Evolutionary conservation across 2,113 vertebrate genomes (phyloP).

Genomic region (Phoenicopterus ruber): DNA sequence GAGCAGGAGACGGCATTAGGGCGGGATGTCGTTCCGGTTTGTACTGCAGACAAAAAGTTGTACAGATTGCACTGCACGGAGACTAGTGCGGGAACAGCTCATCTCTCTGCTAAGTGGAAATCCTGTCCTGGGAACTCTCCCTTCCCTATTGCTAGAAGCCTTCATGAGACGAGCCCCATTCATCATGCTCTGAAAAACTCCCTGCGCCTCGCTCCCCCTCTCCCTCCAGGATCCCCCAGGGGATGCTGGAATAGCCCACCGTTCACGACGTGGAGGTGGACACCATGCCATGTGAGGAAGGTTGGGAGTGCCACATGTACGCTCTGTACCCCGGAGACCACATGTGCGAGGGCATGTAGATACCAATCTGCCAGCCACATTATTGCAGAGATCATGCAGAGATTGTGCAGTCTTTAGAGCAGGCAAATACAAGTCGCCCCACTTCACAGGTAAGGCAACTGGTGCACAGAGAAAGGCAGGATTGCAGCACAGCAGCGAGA

Average conservation of each 20-base stretch:
- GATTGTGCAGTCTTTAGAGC: background rate
- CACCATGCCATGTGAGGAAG: background rate
- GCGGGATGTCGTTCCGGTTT: accelerated
- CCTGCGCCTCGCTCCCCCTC: accelerated
- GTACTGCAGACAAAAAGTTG: background rate
- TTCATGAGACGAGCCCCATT: background rate
- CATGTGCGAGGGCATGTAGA: accelerated
- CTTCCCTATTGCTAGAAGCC: background rate
- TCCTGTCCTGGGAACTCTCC: background rate
- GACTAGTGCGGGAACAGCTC: background rate
- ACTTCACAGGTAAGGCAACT: background rate
- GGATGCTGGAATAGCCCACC: background rate
- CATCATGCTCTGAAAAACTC: background rate
- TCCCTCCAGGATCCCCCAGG: background rate
- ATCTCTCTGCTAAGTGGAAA: background rate
- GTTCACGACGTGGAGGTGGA: background rate
- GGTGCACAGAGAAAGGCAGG: background rate
- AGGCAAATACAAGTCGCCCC: background rate
- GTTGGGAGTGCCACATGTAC: background rate
- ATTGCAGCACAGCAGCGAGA: background rate
- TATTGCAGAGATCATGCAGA: background rate
- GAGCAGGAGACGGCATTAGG: background rate
- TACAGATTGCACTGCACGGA: accelerated
- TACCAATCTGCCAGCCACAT: background rate
- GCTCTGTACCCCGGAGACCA: background rate